phyloP scores from a whole-genome alignment of 1,140 invertebrate species.

The Ctenoplectra terminalis region DNA sequence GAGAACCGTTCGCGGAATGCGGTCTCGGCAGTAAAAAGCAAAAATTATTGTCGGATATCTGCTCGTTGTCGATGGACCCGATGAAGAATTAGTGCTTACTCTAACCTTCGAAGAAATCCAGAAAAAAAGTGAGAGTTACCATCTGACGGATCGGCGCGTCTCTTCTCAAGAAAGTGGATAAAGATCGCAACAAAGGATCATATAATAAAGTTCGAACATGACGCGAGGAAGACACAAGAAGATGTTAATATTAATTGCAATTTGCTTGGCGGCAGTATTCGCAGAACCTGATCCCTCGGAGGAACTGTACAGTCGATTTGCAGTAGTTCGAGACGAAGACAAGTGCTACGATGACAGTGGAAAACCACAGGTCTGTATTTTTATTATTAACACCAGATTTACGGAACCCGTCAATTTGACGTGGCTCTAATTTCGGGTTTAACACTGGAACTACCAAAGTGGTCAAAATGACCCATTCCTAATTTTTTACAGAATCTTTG shows the following conservation, averaged over 20 bases:
- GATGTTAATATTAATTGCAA: slow-evolving; percentile 31
- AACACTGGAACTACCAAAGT: too few relatives aligned
- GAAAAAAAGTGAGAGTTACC: slow-evolving; percentile 1
- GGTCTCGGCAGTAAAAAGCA: slow-evolving; percentile 50
- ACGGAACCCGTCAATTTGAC: too few relatives aligned
- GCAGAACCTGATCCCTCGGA: slow-evolving; percentile 74
- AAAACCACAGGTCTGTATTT: slow-evolving; percentile 76
- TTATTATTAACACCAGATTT: too few relatives aligned
- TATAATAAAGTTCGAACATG: slow-evolving; percentile 23
- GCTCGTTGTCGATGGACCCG: slow-evolving; percentile 8
- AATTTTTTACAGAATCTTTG: too few relatives aligned
- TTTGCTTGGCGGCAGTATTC: slow-evolving; percentile 49
- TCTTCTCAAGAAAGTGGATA: neutral
- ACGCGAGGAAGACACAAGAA: slow-evolving; percentile 34
- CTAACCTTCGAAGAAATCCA: slow-evolving; percentile 10
- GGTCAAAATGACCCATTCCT: too few relatives aligned
- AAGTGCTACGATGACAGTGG: slow-evolving; percentile 79
- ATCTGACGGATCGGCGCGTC: neutral
- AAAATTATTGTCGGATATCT: slow-evolving; percentile 25
- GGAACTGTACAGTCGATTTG: slow-evolving; percentile 65
- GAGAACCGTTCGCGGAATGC: slow-evolving; percentile 49
- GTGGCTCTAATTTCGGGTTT: too few relatives aligned
- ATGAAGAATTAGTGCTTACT: neutral
- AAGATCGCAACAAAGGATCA: neutral
- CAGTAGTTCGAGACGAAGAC: slow-evolving; percentile 74